A percentile compares a stretch with the other conserved stretches of the same genome.
phyloP scores from a whole-genome alignment of 2,113 vertebrate species.

The Ariopsis seemanni region DNA sequence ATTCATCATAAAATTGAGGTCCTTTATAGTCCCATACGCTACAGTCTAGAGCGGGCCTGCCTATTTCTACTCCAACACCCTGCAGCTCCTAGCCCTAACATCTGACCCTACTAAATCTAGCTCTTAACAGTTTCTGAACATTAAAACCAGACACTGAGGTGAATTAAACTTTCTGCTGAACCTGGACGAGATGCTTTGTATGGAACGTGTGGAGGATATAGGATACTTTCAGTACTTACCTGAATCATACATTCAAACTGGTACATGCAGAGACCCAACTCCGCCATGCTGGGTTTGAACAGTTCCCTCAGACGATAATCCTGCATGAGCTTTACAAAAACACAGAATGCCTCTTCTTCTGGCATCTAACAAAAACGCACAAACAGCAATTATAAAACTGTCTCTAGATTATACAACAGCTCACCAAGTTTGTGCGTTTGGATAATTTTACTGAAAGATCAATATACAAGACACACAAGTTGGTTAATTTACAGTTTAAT shows the following conservation, averaged over 20 bases:
- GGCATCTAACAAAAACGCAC: conserved; percentile 81
- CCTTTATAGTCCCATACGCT: neutral
- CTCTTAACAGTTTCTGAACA: neutral
- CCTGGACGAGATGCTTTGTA: neutral
- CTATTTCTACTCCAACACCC: neutral
- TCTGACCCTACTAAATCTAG: neutral
- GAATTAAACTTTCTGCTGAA: neutral
- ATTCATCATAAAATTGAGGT: neutral
- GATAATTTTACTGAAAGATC: neutral
- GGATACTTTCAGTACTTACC: conserved; percentile 68
- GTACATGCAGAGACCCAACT: conserved; percentile 99
- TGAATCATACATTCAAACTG: conserved; percentile 99
- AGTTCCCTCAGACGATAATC: conserved; percentile 97
- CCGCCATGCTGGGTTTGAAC: conserved; percentile 98
- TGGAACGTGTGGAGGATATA: neutral
- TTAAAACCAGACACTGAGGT: neutral
- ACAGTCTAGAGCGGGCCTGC: neutral
- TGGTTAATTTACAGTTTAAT: neutral
- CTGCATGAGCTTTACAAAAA: conserved; percentile 99
- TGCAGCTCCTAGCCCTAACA: neutral
- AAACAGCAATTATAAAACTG: neutral
- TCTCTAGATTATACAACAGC: neutral
- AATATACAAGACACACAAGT: neutral
- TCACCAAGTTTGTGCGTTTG: neutral
- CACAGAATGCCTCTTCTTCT: conserved; percentile 98